Percentiles rank a stretch among this genome's conserved stretches.
These are phyloP conservation scores for Gymnocypris eckloni DNA, from an alignment of 2,797 vertebrate genomes.

Conservation along the genomic window DNA sequence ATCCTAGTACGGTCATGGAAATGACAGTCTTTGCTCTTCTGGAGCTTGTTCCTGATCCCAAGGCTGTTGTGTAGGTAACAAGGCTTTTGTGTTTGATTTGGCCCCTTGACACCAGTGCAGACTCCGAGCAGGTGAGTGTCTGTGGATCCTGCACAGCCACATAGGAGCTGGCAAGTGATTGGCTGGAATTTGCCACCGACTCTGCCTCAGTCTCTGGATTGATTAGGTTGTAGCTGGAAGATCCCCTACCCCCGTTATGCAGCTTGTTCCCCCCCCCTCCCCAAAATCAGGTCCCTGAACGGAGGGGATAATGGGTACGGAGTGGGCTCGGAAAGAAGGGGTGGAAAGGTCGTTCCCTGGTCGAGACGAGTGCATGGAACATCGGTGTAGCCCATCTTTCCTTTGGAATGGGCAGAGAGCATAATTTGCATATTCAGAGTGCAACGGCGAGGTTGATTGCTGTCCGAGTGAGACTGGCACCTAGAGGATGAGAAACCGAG, in stretches of 20 bases:
- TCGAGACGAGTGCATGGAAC: slow-evolving; percentile 80
- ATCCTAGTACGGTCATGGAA: slow-evolving; percentile 60
- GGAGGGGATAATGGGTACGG: slow-evolving; percentile 83
- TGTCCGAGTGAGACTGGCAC: slow-evolving; percentile 61
- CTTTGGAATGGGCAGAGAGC: slow-evolving; percentile 58
- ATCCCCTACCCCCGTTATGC: slow-evolving; percentile 31
- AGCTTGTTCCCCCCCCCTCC: slow-evolving; percentile 46
- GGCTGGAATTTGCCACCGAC: slow-evolving; percentile 51
- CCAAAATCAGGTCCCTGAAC: slow-evolving; percentile 75
- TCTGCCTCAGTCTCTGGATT: slow-evolving; percentile 42
- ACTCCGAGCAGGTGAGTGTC: slow-evolving; percentile 48
- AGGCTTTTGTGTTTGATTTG: slow-evolving; percentile 73
- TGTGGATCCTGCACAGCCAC: slow-evolving; percentile 39
- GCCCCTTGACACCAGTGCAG: slow-evolving; percentile 58
- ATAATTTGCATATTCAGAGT: slow-evolving; percentile 66
- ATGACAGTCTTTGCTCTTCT: slow-evolving; percentile 66
- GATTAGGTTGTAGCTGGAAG: slow-evolving; percentile 47
- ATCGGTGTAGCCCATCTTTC: slow-evolving; percentile 72
- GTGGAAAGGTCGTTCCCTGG: slow-evolving; percentile 65
- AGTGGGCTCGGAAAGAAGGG: slow-evolving; percentile 69
- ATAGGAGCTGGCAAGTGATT: slow-evolving; percentile 42
- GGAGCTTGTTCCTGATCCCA: slow-evolving; percentile 61
- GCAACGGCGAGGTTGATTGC: slow-evolving; percentile 69
- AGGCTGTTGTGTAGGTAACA: slow-evolving; percentile 66
- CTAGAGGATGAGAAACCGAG: slow-evolving; percentile 44